phyloP scores from a whole-genome alignment of 1,140 invertebrate species.

The Musca domestica region DNA sequence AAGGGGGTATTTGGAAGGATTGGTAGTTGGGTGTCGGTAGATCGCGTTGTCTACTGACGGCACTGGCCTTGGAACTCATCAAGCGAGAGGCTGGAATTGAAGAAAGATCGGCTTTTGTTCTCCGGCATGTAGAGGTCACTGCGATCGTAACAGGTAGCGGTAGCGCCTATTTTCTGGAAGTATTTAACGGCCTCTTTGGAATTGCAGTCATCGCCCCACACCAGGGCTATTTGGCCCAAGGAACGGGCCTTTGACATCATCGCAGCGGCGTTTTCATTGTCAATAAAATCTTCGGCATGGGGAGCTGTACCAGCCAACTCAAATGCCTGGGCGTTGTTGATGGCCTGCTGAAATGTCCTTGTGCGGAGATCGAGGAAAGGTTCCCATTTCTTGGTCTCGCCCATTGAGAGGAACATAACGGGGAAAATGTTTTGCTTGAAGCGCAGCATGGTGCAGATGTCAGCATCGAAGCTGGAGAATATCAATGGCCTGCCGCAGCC shows the following conservation, averaged over 20 bases:
- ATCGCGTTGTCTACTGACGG: neutral
- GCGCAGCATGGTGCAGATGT: constrained; percentile 87
- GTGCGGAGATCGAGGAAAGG: constrained; percentile 82
- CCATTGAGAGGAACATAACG: constrained; percentile 89
- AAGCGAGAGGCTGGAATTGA: constrained; percentile 41
- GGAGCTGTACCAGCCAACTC: constrained; percentile 86
- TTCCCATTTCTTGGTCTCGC: constrained; percentile 74
- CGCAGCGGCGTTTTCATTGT: constrained; percentile 65
- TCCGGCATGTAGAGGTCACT: constrained; percentile 60
- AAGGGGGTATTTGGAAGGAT: no score
- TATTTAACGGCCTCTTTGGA: constrained; percentile 78
- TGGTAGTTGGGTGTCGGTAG: no score
- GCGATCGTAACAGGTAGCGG: constrained; percentile 92
- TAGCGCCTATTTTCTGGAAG: constrained; percentile 81
- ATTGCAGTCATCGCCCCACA: constrained; percentile 95
- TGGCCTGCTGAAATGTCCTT: constrained; percentile 73
- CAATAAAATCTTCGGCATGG: constrained; percentile 84
- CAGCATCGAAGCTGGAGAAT: constrained; percentile 93
- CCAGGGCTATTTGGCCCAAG: constrained; percentile 81
- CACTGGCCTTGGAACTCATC: constrained; percentile 47
- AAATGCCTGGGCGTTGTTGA: constrained; percentile 75
- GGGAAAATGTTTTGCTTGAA: constrained; percentile 94
- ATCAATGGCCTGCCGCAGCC: constrained; percentile 78
- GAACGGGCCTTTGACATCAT: constrained; percentile 74
- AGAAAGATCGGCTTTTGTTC: constrained; percentile 42